phyloP scores from a whole-genome alignment of 2,797 vertebrate genomes.

The Pygocentrus nattereri region DNA sequence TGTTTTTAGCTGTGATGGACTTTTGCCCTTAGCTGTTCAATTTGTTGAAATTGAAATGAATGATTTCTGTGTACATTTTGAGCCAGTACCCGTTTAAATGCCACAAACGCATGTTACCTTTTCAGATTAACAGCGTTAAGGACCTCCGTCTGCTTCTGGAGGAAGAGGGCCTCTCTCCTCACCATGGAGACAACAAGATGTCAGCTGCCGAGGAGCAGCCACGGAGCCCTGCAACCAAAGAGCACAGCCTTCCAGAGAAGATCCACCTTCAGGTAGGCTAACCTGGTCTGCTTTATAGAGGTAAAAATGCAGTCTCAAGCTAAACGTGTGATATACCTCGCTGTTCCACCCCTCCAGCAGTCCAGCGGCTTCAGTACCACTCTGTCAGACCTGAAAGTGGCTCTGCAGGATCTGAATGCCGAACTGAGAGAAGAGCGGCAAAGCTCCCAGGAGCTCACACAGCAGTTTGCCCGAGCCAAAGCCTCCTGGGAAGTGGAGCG shows the following conservation, averaged over 20 bases:
- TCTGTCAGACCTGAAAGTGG: slow-evolving; percentile 90
- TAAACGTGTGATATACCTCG: neutral
- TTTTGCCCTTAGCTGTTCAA: too few relatives aligned
- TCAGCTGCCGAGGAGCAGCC: slow-evolving; percentile 80
- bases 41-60: too few relatives aligned
- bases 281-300: neutral
- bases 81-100: neutral
- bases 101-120: slow-evolving; percentile 1
- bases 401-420: slow-evolving; percentile 91
- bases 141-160: slow-evolving; percentile 92
- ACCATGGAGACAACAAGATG: slow-evolving; percentile 86
- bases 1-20: too few relatives aligned
- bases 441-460: slow-evolving; percentile 92
- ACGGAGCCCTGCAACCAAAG: slow-evolving; percentile 77
- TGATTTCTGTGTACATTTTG: too few relatives aligned
- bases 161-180: slow-evolving; percentile 87
- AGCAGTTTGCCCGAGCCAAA: slow-evolving; percentile 97
- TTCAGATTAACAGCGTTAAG: slow-evolving; percentile 94
- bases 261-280: slow-evolving; percentile 61
- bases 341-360: slow-evolving; percentile 65
- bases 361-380: slow-evolving; percentile 89
- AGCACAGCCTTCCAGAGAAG: slow-evolving; percentile 58
- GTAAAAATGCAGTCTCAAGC: neutral
- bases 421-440: slow-evolving; percentile 91
- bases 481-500: slow-evolving; percentile 96